Conservation (phyloP, 2,113 vertebrate genomes). For the Datnioides undecimradiatus region DNA sequence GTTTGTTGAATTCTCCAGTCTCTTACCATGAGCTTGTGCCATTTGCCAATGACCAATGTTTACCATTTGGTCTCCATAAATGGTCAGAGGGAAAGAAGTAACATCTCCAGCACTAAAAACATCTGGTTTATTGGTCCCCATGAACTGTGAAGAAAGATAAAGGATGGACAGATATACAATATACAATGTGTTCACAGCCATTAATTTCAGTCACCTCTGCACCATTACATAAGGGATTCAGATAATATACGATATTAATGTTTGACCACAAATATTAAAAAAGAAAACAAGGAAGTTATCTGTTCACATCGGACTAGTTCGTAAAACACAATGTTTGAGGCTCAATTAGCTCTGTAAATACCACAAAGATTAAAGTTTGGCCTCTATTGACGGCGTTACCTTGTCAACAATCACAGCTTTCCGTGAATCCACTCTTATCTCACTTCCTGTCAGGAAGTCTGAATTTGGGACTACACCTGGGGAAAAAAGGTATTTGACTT, state of each 20-base stretch:
- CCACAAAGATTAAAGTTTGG: background rate
- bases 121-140: slow-evolving; percentile 86
- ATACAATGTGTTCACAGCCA: too few species aligned
- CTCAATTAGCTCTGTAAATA: background rate
- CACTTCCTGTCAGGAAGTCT: slow-evolving; percentile 83
- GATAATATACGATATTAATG: background rate
- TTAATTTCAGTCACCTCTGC: background rate
- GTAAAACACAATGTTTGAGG: background rate
- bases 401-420: slow-evolving; percentile 87
- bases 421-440: slow-evolving; percentile 78
- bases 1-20: background rate
- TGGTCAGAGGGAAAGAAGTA: slow-evolving; percentile 86
- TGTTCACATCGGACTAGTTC: background rate
- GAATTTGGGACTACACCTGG: slow-evolving; percentile 87
- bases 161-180: background rate
- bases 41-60: slow-evolving; percentile 90
- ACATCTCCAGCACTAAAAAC: slow-evolving; percentile 90
- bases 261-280: background rate
- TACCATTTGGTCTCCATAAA: slow-evolving; percentile 74
- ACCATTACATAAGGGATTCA: background rate
- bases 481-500: slow-evolving; percentile 17
- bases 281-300: background rate
- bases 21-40: slow-evolving; percentile 89
- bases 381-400: slow-evolving; percentile 73
- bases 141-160: slow-evolving; percentile 78